Evolutionary conservation across 2,113 vertebrate species (phyloP), one percentile per base, ranked within the genome.

Genomic region (Microcebus murinus): DNA sequence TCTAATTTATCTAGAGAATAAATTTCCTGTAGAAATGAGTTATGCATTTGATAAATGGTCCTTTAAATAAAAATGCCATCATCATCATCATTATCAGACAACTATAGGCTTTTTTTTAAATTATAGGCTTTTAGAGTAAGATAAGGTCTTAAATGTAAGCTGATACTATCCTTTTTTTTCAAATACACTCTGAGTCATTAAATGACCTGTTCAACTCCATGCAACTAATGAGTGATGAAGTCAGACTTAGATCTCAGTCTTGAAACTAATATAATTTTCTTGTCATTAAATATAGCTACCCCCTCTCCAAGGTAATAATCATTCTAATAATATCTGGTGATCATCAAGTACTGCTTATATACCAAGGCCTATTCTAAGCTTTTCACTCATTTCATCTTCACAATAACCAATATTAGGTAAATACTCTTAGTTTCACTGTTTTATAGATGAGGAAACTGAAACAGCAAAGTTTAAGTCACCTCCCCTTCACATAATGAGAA

Each of bases 1-100:
- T 57, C 12, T 92, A 59, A 94, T 81, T 86, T 82, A 85, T 23
- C 73, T 93, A 84, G 14, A 93, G 4, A 84, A 55, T 57, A 76
- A 68, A 91, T 91, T 85, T 85, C 20, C 45, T 74, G 45, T 13
- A 86, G 57, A 76, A 87, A 89, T 63, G 7, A 76, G 3, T 45
- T 76, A 67, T 6, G 1, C 9, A 79, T 89, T 92, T 93, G 65
- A 89, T 61, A 86, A 91, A 86, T n/a, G 14, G 20, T 8, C 31
- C 34, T 74, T 18, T 88, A 67, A 83, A 29, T 15, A 94, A 80
- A 52, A 27, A 90, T 29, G 25, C 0, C 15, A 83, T 80, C 23
- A 21, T 73, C 23, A 21, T 73, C 36, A 65, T 73, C 20, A 52
- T 73, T 42, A 87, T 61, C 31, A 55, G 23, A 79, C 39, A 86